Base-by-base conservation (phyloP, 1,140 invertebrate genomes). In the Drosophila arizonae region DNA sequence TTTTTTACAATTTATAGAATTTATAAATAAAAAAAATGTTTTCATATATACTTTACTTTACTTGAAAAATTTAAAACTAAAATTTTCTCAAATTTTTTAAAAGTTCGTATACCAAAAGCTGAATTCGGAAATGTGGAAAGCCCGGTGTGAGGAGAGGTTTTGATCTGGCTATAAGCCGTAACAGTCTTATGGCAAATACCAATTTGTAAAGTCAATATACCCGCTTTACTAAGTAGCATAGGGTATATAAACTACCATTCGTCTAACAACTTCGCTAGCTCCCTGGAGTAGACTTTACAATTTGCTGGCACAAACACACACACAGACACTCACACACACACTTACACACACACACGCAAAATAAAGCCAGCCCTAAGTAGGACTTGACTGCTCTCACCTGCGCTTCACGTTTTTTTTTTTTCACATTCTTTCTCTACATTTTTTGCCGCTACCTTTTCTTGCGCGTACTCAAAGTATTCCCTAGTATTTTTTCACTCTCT, bases 241-340 rank as follows among this genome's bases (percentile, higher is more conserved):
- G 65, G 71, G 65, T 55, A 61, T 50, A n/a, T 13, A 54, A 60
- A 72, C 30, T 72, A 67, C 64, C 70, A 28, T 52, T 68, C 56
- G 56, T 48, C 30, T 33, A 36, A 65, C 63, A 72, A 63, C 71
- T 73, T 73, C 51, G 36, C 57, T 45, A 8, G 57, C 71, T 73
- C 71, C 64, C 71, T 48, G 36, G 71, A 73, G 71, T 41, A 73
- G 71, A 48, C 71, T 69, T 57, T 51, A 65, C 65, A 73, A 73
- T 73, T 73, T 69, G 71, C 66, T 69, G 26, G 24, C 41, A 41
- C 50, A 55, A 52, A 50, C 43, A 70, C 26, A 70, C 26, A 67
- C 45, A 54, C 55, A 58, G 36, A 39, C 39, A 60, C 33, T 55
- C 9, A 33, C 41, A 45, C 30, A 50, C 8, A 54, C 28, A 36